These are phyloP conservation scores for Crepidodera aurea DNA, from an alignment of 2,888 invertebrate genomes.

Conservation along the genomic window DNA sequence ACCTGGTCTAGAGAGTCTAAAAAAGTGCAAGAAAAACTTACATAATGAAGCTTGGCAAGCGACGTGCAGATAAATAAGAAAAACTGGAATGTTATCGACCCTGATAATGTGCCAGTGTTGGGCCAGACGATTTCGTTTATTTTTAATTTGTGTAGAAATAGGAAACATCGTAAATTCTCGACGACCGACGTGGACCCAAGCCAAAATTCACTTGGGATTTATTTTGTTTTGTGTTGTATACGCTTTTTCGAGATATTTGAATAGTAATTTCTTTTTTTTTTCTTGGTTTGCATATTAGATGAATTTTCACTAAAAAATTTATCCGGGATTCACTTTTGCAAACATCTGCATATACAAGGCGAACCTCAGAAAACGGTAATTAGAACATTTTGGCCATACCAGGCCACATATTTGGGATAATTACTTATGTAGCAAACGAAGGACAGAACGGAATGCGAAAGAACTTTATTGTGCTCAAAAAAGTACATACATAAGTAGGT, in stretches of 20 bases:
- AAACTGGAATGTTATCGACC: constrained; percentile 37
- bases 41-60: constrained; percentile 26
- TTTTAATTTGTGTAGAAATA: constrained; percentile 41
- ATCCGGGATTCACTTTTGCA: background rate
- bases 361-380: too few species aligned
- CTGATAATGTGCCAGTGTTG: constrained; percentile 36
- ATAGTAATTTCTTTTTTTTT: background rate
- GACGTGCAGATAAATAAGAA: constrained; percentile 24
- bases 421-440: too few species aligned
- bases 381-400: too few species aligned
- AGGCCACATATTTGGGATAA: too few species aligned
- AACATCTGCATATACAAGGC: too few species aligned
- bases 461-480: too few species aligned
- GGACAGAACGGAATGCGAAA: too few species aligned
- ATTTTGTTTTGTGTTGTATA: constrained; percentile 9
- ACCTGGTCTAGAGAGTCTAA: background rate
- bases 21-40: background rate
- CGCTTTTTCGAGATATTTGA: background rate
- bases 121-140: constrained; percentile 39
- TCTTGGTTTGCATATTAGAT: constrained; percentile 2
- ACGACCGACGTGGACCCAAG: constrained; percentile 32
- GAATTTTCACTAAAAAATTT: background rate
- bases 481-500: too few species aligned
- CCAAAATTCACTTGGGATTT: constrained; percentile 34
- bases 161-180: constrained; percentile 37